Evolutionary conservation across 2,113 vertebrate genomes (phyloP), one percentile per base, ranked within the genome.

Genomic region (Hemiprocne comata): DNA sequence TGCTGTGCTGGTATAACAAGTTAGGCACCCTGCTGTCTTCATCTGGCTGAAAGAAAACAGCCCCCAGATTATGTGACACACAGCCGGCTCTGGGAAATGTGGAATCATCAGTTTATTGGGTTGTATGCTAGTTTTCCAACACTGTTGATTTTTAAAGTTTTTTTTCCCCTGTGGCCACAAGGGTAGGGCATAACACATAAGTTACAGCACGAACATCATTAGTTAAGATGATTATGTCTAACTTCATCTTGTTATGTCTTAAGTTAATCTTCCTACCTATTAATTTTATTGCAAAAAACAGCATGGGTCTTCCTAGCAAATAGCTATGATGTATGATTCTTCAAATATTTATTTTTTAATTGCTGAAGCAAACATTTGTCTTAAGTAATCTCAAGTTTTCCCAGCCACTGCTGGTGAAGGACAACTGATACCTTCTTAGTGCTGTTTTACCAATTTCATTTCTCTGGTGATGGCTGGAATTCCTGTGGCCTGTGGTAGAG

Each of bases 11-110:
- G 64, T 70, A n/a, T 50, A 66, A 40, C 51, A 14, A 57, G 28
- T 58, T 6, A 19, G 88, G 88, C 90, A 88, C 72, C 88, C 90
- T 36, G 38, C 86, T 94, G 90, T 74, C 83, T 74, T 92, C 85
- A 50, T 82, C 46, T 74, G 48, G 5, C 19, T 92, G 83, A 62
- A 64, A 67, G 80, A 65, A 76, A 10, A 0, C 67, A 86, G 69
- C 82, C 28, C 31, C 24, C 1, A 3, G 31, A 29, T 50, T 60
- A 18, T 64, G 57, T 60, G 69, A 71, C 48, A 60, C 11, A 15
- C 42, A 82, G 28, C 48, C 90, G 57, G 26, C 65, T 80, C 57
- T 84, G 76, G 60, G 69, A 83, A 67, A 85, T 14, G 72, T 48
- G 61, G 87, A 72, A 46, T 84, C 78, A 57, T 69, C 50, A 3